Base-by-base conservation (phyloP, 2,888 invertebrate species). In the Myathropa florea region DNA sequence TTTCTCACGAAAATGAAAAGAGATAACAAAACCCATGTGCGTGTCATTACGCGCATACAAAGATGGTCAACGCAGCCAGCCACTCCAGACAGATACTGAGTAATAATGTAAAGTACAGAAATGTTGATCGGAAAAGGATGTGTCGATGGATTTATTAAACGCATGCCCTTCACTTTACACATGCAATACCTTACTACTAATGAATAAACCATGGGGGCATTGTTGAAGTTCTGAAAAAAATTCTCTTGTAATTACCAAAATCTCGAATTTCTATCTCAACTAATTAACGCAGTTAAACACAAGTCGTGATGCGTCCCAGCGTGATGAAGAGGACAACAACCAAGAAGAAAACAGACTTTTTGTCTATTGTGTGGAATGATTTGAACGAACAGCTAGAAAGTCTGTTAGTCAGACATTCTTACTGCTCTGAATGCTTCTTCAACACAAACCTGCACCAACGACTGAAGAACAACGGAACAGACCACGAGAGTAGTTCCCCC, bases 381-480 rank as follows among this genome's bases (percentile, higher is more conserved):
- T 64, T 64, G 53, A 18, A 86, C 86, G 53, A 18, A 86, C 86
- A 86, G 83, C 82, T 86, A 86, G 82, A 86, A 86, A 86, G 83
- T 79, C 86, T 75, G 75, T 83, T 83, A 71, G 63, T 72, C 61
- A 79, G 57, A 55, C 68, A 83, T 86, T 86, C 82, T 86, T 86
- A 71, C 57, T 83, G 82, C 86, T 86, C 86, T 73, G 78, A 78
- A 86, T 82, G 75, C 71, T 82, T 78, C 72, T 46, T 59, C 53
- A 79, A 36, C 39, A 72, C 63, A 73, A 86, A 79, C 78, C 75
- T 30, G 79, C 78, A 75, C 73, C 68, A 84, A 59, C 46, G 26
- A 53, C 72, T 68, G 57, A 76, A 78, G 77, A 86, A 71, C 86
- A 86, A 86, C 86, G 86, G 86, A 86, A 86, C 82, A 82, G 78